Evolutionary conservation across 2,888 invertebrate species (phyloP).

Genomic region (Hirudinaria manillensis): DNA sequence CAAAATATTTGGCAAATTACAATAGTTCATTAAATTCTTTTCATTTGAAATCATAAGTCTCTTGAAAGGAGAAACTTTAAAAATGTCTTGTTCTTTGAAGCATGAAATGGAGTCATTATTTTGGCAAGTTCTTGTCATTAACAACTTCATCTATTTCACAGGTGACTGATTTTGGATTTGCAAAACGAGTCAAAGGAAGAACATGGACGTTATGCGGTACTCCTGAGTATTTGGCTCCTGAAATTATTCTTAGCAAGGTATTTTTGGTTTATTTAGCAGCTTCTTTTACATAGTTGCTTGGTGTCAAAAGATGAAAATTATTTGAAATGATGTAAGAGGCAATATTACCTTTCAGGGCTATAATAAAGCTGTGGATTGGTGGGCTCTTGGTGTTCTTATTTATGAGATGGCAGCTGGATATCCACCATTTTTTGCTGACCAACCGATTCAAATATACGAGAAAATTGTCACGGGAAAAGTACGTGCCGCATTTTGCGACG

Average conservation of each 20-base stretch:
- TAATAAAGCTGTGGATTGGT: constrained; percentile 99
- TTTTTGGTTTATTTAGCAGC: constrained; percentile 90
- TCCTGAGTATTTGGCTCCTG: constrained; percentile 72
- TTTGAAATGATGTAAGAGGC: too few relatives aligned
- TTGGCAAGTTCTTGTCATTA: too few relatives aligned
- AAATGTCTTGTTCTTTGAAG: too few relatives aligned
- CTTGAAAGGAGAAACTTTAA: too few relatives aligned
- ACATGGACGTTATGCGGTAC: constrained; percentile 99
- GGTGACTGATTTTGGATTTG: constrained; percentile 98
- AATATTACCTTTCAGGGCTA: constrained; percentile 60
- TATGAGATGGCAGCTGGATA: constrained; percentile 67
- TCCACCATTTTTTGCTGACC: constrained; percentile 99
- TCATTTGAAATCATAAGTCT: too few relatives aligned
- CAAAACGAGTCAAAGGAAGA: constrained; percentile 96
- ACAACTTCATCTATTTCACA: constrained; percentile 54
- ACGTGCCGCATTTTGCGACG: neutral
- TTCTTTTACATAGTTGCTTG: neutral
- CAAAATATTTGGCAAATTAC: too few relatives aligned
- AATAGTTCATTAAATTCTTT: too few relatives aligned
- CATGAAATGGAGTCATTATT: too few relatives aligned
- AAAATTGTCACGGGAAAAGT: constrained; percentile 98
- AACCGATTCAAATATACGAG: constrained; percentile 99
- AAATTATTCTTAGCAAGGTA: constrained; percentile 65
- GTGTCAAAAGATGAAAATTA: too few relatives aligned
- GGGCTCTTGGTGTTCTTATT: constrained; percentile 69